Evolutionary conservation across 2,888 invertebrate species (phyloP).

Genomic region (Rhingia rostrata): DNA sequence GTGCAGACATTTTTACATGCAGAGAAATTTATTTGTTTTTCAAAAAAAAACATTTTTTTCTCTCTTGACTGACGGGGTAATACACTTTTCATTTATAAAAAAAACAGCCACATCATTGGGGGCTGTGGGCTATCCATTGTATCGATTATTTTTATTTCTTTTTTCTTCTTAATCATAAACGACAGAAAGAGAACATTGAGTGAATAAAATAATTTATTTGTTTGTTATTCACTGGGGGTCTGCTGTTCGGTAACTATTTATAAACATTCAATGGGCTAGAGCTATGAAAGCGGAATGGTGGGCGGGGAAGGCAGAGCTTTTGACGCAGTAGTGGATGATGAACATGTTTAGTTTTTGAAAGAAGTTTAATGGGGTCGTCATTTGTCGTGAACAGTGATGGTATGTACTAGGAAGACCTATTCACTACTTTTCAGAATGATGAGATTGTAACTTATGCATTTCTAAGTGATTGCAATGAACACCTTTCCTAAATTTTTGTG

Average conservation of each 20-base stretch:
- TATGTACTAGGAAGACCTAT: too few relatives aligned
- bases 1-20: conserved; percentile 26
- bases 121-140: conserved; percentile 48
- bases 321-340: neutral
- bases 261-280: conserved; percentile 25
- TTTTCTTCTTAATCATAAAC: conserved; percentile 7
- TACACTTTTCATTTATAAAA: conserved; percentile 14
- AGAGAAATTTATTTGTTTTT: conserved; percentile 5
- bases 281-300: neutral
- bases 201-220: conserved; percentile 44
- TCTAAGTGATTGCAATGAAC: too few relatives aligned
- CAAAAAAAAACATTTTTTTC: conserved; percentile 1
- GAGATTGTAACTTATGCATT: too few relatives aligned
- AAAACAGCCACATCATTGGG: conserved; percentile 14
- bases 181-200: neutral
- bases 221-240: conserved; percentile 41
- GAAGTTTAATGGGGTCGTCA: neutral
- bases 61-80: conserved; percentile 1
- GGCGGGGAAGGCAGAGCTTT: neutral
- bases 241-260: conserved; percentile 44
- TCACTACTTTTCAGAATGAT: too few relatives aligned
- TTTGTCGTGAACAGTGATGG: too few relatives aligned
- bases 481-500: too few relatives aligned
- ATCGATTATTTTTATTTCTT: conserved; percentile 57
- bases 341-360: neutral